Evolutionary conservation across 2,113 vertebrate species (phyloP).

Genomic region (Rhegmatorhina hoffmannsi): DNA sequence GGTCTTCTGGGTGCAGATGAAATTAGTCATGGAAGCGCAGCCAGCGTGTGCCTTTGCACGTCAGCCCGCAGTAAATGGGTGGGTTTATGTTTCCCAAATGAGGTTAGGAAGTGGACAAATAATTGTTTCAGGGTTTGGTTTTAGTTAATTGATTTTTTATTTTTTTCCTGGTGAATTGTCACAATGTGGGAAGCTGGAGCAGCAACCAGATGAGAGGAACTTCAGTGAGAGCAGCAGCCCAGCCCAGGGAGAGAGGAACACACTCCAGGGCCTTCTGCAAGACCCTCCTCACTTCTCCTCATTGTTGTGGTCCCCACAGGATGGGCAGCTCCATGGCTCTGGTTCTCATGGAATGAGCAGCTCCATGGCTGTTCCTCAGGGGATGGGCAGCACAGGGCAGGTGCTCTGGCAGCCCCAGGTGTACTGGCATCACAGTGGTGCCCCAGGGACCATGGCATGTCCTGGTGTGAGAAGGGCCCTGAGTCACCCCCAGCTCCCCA

Average conservation of each 20-base stretch:
- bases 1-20: constrained; percentile 4
- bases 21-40: constrained; percentile 39
- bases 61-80: background rate
- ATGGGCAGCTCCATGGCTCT: background rate
- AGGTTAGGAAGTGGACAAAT: constrained; percentile 31
- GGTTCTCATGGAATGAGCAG: background rate
- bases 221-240: background rate
- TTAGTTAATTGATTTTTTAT: background rate
- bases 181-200: background rate
- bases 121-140: constrained; percentile 2
- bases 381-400: background rate
- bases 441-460: accelerated
- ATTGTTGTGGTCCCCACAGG: background rate
- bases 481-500: background rate
- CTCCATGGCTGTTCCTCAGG: background rate
- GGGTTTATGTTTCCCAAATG: constrained; percentile 36
- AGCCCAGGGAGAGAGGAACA: background rate
- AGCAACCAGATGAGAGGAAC: background rate
- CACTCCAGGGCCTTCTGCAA: accelerated
- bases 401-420: background rate
- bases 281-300: background rate
- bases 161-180: background rate
- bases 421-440: accelerated
- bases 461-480: constrained; percentile 7
- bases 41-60: constrained; percentile 1